phyloP scores from a whole-genome alignment of 2,888 invertebrate genomes.

The Mythimna lalbum region DNA sequence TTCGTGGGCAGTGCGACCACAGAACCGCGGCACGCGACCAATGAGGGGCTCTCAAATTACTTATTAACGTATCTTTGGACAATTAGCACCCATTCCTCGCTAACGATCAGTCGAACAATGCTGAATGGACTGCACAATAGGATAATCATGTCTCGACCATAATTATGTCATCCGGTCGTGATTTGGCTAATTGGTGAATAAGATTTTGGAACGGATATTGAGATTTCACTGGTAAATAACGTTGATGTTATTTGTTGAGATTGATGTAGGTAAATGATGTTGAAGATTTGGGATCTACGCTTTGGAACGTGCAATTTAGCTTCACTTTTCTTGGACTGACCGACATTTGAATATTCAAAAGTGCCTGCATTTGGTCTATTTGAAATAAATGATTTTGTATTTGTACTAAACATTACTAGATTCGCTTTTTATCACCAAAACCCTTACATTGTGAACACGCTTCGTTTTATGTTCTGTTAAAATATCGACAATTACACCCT shows the following conservation, averaged over 20 bases:
- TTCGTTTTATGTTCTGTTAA: slow-evolving; percentile 32
- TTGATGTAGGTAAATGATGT: no score
- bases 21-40: slow-evolving; percentile 83
- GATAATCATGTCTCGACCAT: slow-evolving; percentile 28
- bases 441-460: slow-evolving; percentile 14
- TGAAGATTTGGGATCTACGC: no score
- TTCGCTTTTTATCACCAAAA: slow-evolving; percentile 31
- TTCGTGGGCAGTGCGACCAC: slow-evolving; percentile 70
- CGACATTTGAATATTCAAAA: no score
- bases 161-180: slow-evolving; percentile 20
- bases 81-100: slow-evolving; percentile 45
- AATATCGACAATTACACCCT: slow-evolving; percentile 41
- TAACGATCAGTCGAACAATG: slow-evolving; percentile 25
- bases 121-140: slow-evolving; percentile 36
- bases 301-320: no score
- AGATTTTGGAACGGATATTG: slow-evolving; percentile 3
- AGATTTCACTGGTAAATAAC: slow-evolving; percentile 12
- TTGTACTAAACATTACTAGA: slow-evolving; percentile 36
- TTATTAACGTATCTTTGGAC: slow-evolving; percentile 45
- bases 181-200: slow-evolving; percentile 39
- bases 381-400: no score
- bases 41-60: slow-evolving; percentile 56
- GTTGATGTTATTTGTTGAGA: neutral
- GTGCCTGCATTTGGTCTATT: no score
- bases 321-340: no score